phyloP scores from a whole-genome alignment of 1,140 invertebrate genomes.

The Kradibia gibbosae region DNA sequence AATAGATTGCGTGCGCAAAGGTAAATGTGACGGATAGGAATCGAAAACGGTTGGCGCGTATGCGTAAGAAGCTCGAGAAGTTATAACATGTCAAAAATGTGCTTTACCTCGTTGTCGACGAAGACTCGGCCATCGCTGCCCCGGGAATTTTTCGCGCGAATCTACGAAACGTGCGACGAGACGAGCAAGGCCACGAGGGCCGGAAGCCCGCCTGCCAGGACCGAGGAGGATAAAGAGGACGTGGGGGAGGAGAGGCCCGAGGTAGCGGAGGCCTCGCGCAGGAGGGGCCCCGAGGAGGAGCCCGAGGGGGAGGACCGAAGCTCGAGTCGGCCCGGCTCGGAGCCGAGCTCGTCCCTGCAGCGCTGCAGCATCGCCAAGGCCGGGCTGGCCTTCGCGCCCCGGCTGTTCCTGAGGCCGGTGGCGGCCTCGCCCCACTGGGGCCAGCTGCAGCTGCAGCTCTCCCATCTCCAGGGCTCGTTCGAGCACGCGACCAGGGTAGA shows the following conservation, averaged over 20 bases:
- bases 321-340: neutral
- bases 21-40: too few relatives aligned
- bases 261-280: conserved; percentile 20
- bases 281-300: neutral
- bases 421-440: conserved; percentile 12
- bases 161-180: conserved; percentile 37
- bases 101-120: conserved; percentile 7
- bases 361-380: neutral
- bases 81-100: conserved; percentile 39
- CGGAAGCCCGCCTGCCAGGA: neutral
- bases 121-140: conserved; percentile 34
- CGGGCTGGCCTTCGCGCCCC: neutral
- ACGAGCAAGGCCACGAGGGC: neutral
- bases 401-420: neutral
- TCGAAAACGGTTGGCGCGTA: neutral
- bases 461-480: conserved; percentile 43
- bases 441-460: conserved; percentile 26
- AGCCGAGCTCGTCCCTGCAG: neutral
- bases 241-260: conserved; percentile 29
- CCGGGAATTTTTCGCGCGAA: conserved; percentile 43
- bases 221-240: neutral
- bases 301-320: neutral
- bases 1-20: too few relatives aligned
- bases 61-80: neutral
- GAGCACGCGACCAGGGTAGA: conserved; percentile 50